phyloP scores from a whole-genome alignment of 2,888 invertebrate genomes.

The Euphydryas editha region DNA sequence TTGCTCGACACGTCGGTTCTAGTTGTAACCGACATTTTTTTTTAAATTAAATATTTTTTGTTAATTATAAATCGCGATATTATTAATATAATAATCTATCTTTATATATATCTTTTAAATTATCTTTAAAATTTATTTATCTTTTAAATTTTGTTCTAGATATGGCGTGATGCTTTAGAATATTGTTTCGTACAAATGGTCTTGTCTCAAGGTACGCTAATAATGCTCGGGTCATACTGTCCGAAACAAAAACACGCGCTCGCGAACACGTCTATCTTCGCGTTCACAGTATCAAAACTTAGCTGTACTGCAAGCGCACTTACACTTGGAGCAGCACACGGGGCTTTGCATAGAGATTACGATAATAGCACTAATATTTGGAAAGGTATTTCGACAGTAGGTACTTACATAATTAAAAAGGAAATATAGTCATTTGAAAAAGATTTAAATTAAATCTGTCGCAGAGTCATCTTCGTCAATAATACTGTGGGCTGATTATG shows the following conservation, averaged over 20 bases:
- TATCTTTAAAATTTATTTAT: background rate
- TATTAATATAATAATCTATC: too few relatives aligned
- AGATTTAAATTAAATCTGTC: background rate
- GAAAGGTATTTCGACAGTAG: constrained; percentile 50
- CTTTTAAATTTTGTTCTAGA: constrained; percentile 50
- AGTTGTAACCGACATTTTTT: too few relatives aligned
- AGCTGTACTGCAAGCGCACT: constrained; percentile 59
- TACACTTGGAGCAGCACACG: constrained; percentile 65
- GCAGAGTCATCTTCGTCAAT: constrained; percentile 65
- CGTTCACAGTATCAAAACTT: constrained; percentile 61
- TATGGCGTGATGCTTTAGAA: constrained; percentile 75
- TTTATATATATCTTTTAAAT: too few relatives aligned
- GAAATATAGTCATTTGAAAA: background rate
- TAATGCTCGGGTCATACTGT: constrained; percentile 71
- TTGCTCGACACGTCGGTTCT: too few relatives aligned
- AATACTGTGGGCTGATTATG: constrained; percentile 74
- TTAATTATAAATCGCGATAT: too few relatives aligned
- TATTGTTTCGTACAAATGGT: constrained; percentile 70
- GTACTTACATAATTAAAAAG: background rate
- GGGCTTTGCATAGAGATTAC: constrained; percentile 66
- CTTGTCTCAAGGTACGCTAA: constrained; percentile 66
- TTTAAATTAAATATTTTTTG: too few relatives aligned
- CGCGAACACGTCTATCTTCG: constrained; percentile 57
- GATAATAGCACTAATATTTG: constrained; percentile 60
- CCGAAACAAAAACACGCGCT: constrained; percentile 62